Percentiles rank a stretch among this genome's conserved stretches.
Evolutionary conservation across 2,113 vertebrate species (phyloP).

Genomic region (Campylomormyrus numenius): DNA sequence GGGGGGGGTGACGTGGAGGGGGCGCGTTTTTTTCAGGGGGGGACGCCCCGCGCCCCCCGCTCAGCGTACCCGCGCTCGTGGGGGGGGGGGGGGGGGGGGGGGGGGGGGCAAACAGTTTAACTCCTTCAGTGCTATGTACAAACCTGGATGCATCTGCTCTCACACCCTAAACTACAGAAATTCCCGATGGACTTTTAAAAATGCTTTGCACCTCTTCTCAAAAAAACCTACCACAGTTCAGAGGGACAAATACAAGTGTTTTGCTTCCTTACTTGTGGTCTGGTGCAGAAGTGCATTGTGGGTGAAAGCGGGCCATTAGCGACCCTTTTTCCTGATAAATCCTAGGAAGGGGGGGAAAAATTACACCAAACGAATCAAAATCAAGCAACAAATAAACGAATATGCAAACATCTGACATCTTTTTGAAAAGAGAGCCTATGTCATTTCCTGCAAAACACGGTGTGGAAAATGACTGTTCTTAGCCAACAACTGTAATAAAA

Average conservation of each 20-base stretch:
- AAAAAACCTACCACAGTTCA: conserved; percentile 20
- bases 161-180: background rate
- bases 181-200: background rate
- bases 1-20: no score
- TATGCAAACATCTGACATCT: background rate
- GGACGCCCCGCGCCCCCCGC: no score
- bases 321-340: background rate
- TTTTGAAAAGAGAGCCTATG: background rate
- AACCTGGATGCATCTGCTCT: background rate
- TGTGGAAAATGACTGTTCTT: background rate
- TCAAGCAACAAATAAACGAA: background rate
- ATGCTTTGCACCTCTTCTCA: background rate
- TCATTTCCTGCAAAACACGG: background rate
- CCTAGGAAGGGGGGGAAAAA: background rate
- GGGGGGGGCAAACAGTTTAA: background rate
- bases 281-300: background rate
- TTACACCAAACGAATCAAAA: background rate
- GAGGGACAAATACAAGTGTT: background rate
- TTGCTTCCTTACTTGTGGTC: background rate
- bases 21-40: no score
- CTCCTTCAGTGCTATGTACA: background rate
- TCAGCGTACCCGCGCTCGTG: no score
- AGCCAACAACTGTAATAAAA: background rate
- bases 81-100: background rate
- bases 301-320: background rate